A percentile compares a stretch with the other conserved stretches of the same genome.
Evolutionary conservation across 2,888 invertebrate genomes (phyloP).

Genomic region (Sinhomidia bicolor): DNA sequence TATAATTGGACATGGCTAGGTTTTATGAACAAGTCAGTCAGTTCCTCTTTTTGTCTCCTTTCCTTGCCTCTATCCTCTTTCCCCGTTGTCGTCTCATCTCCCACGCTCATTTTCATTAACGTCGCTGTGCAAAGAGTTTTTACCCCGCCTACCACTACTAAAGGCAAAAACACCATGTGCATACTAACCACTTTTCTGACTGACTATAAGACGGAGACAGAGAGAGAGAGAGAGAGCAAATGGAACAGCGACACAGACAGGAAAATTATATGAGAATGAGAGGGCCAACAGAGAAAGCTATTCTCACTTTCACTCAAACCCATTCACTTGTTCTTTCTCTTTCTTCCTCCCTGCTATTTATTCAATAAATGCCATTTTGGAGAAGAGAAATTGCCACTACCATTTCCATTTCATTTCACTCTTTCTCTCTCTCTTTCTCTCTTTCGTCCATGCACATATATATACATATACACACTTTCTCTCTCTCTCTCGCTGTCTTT

Average conservation of each 20-base stretch:
- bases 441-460: not conserved
- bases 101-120: slow-evolving; percentile 68
- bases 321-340: slow-evolving; percentile 1
- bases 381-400: slow-evolving; percentile 15
- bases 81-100: slow-evolving; percentile 41
- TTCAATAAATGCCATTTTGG: slow-evolving; percentile 48
- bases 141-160: not conserved
- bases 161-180: slow-evolving; percentile 56
- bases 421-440: not conserved
- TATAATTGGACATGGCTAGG: slow-evolving; percentile 58
- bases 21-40: slow-evolving; percentile 49
- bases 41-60: slow-evolving; percentile 26
- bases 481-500: too few species aligned
- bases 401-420: slow-evolving; percentile 11
- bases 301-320: slow-evolving; percentile 43
- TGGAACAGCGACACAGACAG: slow-evolving; percentile 28
- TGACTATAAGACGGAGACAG: not conserved
- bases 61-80: slow-evolving; percentile 15
- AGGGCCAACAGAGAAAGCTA: not conserved
- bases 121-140: slow-evolving; percentile 64
- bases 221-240: not conserved
- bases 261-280: not conserved
- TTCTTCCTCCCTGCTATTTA: not conserved
- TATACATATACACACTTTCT: too few species aligned
- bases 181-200: slow-evolving; percentile 48